Conservation (phyloP, 2,113 vertebrate genomes). For the Enhydra lutris region DNA sequence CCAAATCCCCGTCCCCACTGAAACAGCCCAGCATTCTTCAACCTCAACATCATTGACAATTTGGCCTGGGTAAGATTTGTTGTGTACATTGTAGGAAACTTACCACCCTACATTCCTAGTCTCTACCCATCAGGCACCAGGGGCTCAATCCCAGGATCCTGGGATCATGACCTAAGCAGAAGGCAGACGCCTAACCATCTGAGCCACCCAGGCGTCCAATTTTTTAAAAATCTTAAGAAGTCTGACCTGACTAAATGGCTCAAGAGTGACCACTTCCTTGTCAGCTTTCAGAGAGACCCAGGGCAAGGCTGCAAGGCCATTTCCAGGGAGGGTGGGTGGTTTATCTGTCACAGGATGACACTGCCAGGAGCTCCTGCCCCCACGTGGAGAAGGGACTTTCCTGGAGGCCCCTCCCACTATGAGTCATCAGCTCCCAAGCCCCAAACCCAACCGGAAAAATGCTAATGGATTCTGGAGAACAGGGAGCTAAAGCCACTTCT, state of each 20-base stretch:
- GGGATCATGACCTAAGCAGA: no score
- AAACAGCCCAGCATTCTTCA: background rate
- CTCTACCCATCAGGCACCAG: background rate
- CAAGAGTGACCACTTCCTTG: background rate
- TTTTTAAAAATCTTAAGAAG: background rate
- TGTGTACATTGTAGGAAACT: background rate
- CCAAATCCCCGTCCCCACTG: fast-evolving
- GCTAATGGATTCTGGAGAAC: conserved; percentile 46
- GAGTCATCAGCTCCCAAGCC: conserved; percentile 29
- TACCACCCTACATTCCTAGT: background rate
- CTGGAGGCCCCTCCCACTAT: background rate
- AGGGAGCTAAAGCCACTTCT: conserved; percentile 43
- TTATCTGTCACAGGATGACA: fast-evolving
- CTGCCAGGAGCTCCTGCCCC: background rate
- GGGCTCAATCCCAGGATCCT: no score
- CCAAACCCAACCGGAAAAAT: conserved; percentile 26
- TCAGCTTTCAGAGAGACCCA: background rate
- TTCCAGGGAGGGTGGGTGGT: background rate
- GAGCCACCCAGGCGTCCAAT: no score
- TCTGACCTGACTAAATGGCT: background rate
- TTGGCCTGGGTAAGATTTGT: background rate
- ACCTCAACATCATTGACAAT: background rate
- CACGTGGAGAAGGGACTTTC: background rate
- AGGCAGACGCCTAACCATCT: no score
- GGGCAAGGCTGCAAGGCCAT: background rate